A percentile compares a stretch with the other conserved stretches of the same genome.
phyloP scores from a whole-genome alignment of 92 coral and sea anemone species.

The Hydrozoanthus gracilis region DNA sequence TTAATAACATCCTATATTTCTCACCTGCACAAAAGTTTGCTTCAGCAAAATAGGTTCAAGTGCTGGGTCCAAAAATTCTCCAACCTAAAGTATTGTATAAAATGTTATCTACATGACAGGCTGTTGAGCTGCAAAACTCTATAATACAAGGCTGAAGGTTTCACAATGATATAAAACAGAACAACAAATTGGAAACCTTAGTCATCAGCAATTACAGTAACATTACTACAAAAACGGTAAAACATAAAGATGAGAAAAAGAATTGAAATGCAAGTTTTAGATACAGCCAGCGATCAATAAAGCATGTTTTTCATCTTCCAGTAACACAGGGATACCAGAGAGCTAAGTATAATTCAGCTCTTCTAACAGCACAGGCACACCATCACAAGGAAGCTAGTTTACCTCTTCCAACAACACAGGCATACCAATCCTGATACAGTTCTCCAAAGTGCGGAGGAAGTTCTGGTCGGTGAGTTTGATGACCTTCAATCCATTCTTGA shows the following conservation, averaged over 20 bases:
- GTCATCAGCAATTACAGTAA: too few relatives aligned
- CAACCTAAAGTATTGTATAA: slow-evolving; percentile 53
- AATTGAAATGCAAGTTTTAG: too few relatives aligned
- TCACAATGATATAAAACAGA: too few relatives aligned
- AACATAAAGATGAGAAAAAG: too few relatives aligned
- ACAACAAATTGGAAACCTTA: too few relatives aligned
- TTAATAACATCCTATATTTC: not conserved
- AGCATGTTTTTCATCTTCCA: too few relatives aligned
- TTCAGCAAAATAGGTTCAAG: slow-evolving; percentile 93
- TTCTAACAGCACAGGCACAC: not conserved
- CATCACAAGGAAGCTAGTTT: not conserved
- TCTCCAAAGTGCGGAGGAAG: slow-evolving; percentile 97
- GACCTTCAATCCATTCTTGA: slow-evolving; percentile 95
- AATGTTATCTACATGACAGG: not conserved
- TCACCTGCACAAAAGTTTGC: slow-evolving; percentile 96
- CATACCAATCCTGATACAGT: slow-evolving; percentile 99
- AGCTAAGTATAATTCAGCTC: not conserved
- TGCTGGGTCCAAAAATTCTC: slow-evolving; percentile 97
- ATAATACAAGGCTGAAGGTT: too few relatives aligned
- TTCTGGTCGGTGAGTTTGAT: slow-evolving; percentile 96
- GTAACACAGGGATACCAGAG: not conserved
- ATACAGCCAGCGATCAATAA: too few relatives aligned
- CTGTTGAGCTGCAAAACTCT: too few relatives aligned
- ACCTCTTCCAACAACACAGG: slow-evolving; percentile 97
- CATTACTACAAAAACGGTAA: too few relatives aligned